A percentile compares a stretch with the other conserved stretches of the same genome.
These are phyloP conservation scores for Leucosticte australis DNA, from an alignment of 2,113 vertebrate genomes.

Conservation along the genomic window DNA sequence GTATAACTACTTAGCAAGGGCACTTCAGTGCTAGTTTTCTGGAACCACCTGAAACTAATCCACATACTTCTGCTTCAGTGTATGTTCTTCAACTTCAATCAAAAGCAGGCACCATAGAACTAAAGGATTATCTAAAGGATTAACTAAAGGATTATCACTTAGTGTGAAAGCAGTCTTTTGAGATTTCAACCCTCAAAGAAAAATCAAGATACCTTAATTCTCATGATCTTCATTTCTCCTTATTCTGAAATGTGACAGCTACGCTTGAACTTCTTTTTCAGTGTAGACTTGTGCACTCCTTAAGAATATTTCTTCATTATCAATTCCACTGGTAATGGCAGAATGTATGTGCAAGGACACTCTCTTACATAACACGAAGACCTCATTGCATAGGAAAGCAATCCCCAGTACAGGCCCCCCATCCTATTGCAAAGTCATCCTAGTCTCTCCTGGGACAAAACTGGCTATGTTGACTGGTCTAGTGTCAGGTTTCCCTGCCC, in stretches of 20 bases:
- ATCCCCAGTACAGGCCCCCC: neutral
- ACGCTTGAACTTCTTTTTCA: neutral
- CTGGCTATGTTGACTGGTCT: neutral
- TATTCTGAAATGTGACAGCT: neutral
- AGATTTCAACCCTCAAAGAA: neutral
- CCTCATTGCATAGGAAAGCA: neutral
- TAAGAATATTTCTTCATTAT: neutral
- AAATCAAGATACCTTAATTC: neutral
- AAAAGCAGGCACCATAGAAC: neutral
- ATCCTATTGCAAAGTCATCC: neutral
- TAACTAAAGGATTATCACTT: neutral
- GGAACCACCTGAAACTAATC: neutral
- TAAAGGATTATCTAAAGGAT: neutral
- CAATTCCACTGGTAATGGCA: neutral
- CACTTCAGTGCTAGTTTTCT: neutral
- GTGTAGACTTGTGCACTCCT: neutral
- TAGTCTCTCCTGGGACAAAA: neutral
- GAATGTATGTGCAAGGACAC: fast-evolving
- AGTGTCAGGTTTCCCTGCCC: neutral
- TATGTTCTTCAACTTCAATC: neutral
- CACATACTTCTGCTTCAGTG: neutral
- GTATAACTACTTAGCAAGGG: neutral
- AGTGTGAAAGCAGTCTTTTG: neutral
- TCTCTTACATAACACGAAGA: neutral
- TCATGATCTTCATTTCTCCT: neutral